Conservation (phyloP, 1,140 invertebrate genomes). For the Drosophila truncata region DNA sequence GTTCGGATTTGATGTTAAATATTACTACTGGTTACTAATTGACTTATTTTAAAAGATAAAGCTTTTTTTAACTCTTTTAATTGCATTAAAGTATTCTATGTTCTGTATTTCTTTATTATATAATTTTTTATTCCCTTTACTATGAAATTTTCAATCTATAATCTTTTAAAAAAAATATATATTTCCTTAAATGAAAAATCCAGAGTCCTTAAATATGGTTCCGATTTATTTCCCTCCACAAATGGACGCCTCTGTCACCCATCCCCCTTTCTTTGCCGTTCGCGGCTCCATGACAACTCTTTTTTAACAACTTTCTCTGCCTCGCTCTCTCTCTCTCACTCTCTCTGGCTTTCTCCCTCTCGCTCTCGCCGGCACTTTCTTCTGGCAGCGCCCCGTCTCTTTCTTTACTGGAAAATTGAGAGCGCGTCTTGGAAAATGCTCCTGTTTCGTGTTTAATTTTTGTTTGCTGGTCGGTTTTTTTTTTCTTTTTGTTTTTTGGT, state of each 20-base stretch:
- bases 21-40: background rate
- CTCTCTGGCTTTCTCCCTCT: conserved; percentile 4
- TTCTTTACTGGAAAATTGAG: conserved; percentile 44
- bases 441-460: conserved; percentile 42
- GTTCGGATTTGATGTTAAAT: background rate
- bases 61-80: too few relatives aligned
- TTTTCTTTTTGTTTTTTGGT: background rate
- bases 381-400: conserved; percentile 14
- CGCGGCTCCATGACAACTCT: conserved; percentile 74
- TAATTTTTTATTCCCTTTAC: too few relatives aligned
- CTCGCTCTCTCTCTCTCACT: conserved; percentile 27
- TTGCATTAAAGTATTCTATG: too few relatives aligned
- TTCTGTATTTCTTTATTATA: too few relatives aligned
- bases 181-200: background rate
- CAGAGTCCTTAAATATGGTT: background rate
- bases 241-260: background rate
- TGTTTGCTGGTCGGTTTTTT: conserved; percentile 21
- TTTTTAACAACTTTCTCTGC: conserved; percentile 48
- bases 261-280: conserved; percentile 6
- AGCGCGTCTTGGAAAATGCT: conserved; percentile 56
- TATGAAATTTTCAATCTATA: too few relatives aligned
- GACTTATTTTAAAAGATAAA: too few relatives aligned
- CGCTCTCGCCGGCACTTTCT: conserved; percentile 4
- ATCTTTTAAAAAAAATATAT: too few relatives aligned
- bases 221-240: background rate